A percentile compares a stretch with the other conserved stretches of the same genome.
Conservation (phyloP, 1,140 invertebrate genomes). For the Habropoda laboriosa region DNA sequence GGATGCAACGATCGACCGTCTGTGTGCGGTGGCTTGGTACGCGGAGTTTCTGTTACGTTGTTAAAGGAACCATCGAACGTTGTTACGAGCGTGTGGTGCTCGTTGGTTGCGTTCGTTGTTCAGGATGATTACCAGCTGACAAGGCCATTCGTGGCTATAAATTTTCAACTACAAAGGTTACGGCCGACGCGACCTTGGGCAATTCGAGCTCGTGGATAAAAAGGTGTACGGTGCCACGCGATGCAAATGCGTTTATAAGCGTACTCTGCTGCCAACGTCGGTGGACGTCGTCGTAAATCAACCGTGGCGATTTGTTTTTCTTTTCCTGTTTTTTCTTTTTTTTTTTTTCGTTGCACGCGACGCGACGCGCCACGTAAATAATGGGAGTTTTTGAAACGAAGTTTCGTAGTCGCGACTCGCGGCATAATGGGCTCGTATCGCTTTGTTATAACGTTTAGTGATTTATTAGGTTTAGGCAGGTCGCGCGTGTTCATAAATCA, state of each 20-base stretch:
- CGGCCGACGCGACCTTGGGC: constrained; percentile 31
- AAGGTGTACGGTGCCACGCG: constrained; percentile 11
- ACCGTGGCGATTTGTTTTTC: neutral
- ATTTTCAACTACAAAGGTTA: constrained; percentile 52
- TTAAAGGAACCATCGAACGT: constrained; percentile 31
- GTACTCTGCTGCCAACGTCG: neutral
- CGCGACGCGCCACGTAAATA: constrained; percentile 2
- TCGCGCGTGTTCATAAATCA: constrained; percentile 20
- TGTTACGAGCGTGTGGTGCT: constrained; percentile 7
- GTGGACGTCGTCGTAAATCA: constrained; percentile 17
- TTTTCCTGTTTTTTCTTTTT: constrained; percentile 3
- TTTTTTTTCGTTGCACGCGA: neutral
- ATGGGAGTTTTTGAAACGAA: neutral
- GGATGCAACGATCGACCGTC: neutral
- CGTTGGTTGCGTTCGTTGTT: neutral
- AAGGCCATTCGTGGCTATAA: constrained; percentile 43
- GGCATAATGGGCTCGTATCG: constrained; percentile 3
- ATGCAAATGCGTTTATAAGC: constrained; percentile 35
- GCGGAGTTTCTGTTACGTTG: neutral
- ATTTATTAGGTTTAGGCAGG: neutral
- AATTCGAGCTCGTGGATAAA: constrained; percentile 25
- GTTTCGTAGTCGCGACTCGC: neutral
- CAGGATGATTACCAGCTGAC: constrained; percentile 48
- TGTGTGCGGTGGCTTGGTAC: no score
- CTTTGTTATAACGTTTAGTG: constrained; percentile 1